Conservation (phyloP, 2,113 vertebrate species). For the Pongo pygmaeus region DNA sequence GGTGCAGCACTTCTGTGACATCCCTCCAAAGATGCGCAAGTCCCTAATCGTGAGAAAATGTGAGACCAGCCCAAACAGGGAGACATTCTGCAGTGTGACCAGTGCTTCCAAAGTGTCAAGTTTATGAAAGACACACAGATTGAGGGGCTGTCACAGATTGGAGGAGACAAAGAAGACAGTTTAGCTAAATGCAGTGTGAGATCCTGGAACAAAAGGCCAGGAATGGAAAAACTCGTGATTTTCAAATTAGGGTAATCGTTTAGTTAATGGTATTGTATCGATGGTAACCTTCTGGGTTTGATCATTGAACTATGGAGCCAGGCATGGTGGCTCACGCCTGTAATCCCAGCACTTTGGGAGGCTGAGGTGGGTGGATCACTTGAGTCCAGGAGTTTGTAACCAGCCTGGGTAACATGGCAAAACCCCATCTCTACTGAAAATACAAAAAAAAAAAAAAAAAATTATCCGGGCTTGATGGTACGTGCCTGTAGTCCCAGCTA, state of each 20-base stretch:
- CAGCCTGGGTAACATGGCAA: too few species aligned
- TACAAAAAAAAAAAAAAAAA: too few species aligned
- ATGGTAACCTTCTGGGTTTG: not conserved
- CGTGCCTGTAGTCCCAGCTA: too few species aligned
- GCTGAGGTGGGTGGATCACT: too few species aligned
- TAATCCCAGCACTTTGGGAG: too few species aligned
- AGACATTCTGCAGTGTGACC: not conserved
- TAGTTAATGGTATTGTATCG: not conserved
- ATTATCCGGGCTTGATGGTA: too few species aligned
- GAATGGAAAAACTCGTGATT: not conserved
- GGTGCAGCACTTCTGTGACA: accelerated
- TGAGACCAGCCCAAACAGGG: too few species aligned
- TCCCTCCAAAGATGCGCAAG: not conserved
- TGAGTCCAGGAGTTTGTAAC: too few species aligned
- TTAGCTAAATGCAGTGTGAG: not conserved
- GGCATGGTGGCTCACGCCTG: too few species aligned
- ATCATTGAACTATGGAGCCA: not conserved
- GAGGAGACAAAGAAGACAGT: not conserved
- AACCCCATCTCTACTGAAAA: too few species aligned
- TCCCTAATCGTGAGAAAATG: not conserved
- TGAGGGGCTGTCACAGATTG: not conserved
- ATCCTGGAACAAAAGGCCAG: not conserved
- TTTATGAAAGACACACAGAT: not conserved
- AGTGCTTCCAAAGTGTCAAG: not conserved
- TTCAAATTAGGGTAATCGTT: not conserved